Base-by-base conservation (phyloP, 2,888 invertebrate species). In the Orthonevra nobilis region DNA sequence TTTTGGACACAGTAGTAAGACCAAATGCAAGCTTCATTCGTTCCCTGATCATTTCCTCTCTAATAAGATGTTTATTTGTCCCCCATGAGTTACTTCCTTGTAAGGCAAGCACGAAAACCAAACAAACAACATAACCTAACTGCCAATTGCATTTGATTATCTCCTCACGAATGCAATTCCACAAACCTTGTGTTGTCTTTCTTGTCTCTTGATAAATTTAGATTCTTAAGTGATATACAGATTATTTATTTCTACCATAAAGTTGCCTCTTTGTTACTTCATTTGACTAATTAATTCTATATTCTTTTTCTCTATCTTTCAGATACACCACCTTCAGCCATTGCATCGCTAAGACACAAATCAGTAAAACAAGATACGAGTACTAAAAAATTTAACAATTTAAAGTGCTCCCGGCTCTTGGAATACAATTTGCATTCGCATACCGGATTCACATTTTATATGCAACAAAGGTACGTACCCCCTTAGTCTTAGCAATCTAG, bases 251-350 rank as follows among this genome's bases (percentile, higher is more conserved):
- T 28, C 19, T 34, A 46, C 5, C 28, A 28, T 23, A 7, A n/a
- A 28, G 26, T 14, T 36, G 20, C 42, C 26, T 61, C 61, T 68
- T 54, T 72, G 73, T 66, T 73, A 73, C 79, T 79, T 79, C 79
- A 79, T 79, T 79, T 73, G 73, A 79, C 79, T 79, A 79, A 79
- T 79, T 79, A 79, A 79, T 79, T 73, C 73, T 79, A 26, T 66
- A 48, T 72, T 66, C 61, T 36, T 61, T 46, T 54, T 58, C 9
- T 66, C 44, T 61, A 60, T 60, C 72, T 73, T 73, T 46, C 40
- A 79, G 79, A 79, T 79, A 68, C 54, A 44, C 34, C 3, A 4
- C 3, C 23, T 4, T 23, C 17, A 56, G 20, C 32, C 36, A 36
- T 40, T 42, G 52, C 70, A 63, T 54, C 54, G 19, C 40, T 23